Evolutionary conservation across 2,113 vertebrate species (phyloP).

Genomic region (Apteryx mantelli): DNA sequence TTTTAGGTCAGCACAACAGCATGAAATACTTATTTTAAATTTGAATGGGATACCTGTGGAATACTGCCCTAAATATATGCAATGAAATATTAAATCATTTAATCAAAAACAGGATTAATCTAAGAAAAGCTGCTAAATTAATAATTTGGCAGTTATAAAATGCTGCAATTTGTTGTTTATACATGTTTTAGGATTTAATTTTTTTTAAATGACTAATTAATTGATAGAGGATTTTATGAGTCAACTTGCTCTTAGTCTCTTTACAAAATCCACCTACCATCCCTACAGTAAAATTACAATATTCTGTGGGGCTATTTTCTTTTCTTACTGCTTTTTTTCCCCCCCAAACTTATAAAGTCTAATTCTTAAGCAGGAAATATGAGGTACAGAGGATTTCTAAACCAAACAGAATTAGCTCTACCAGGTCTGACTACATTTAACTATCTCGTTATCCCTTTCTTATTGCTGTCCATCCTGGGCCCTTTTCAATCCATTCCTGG

Average conservation of each 20-base stretch:
- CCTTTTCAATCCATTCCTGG: neutral
- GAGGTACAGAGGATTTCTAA: neutral
- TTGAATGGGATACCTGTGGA: neutral
- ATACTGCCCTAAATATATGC: neutral
- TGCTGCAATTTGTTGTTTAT: conserved; percentile 13
- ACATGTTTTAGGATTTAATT: conserved; percentile 35
- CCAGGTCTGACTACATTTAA: neutral
- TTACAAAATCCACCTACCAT: conserved; percentile 68
- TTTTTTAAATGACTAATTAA: conserved; percentile 47
- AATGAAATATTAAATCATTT: neutral
- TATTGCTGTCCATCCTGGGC: neutral
- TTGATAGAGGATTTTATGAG: conserved; percentile 47
- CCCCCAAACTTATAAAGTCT: neutral
- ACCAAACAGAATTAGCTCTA: neutral
- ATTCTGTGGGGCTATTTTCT: conserved; percentile 31
- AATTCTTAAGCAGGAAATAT: neutral
- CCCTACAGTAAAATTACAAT: conserved; percentile 23
- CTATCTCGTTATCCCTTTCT: neutral
- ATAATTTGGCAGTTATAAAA: neutral
- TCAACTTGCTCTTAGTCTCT: conserved; percentile 61
- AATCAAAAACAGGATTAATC: neutral
- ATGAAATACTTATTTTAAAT: neutral
- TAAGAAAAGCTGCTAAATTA: conserved; percentile 22
- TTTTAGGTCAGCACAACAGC: neutral
- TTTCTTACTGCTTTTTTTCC: neutral